Evolutionary conservation across 2,797 vertebrate species (phyloP).

Genomic region (Dendrocincla tyrannina): DNA sequence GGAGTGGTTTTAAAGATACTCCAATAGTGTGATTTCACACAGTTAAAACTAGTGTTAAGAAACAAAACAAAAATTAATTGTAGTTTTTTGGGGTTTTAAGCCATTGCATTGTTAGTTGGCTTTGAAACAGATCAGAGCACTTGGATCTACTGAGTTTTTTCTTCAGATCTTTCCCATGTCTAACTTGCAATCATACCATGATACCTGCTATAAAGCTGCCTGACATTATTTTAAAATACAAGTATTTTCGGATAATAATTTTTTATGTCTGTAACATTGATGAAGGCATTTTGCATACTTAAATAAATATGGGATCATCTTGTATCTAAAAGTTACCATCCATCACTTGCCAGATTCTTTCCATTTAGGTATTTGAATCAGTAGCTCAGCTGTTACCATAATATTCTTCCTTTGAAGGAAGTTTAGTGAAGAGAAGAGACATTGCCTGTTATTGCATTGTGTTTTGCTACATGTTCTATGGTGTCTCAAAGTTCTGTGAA

Average conservation of each 20-base stretch:
- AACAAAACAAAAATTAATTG: neutral
- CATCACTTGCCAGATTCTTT: neutral
- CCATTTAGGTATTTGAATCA: constrained; percentile 12
- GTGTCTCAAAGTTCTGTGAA: constrained; percentile 48
- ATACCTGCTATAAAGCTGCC: neutral
- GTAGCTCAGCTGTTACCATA: constrained; percentile 2
- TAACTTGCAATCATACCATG: neutral
- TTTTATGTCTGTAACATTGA: neutral
- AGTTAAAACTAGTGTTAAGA: neutral
- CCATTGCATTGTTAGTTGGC: neutral
- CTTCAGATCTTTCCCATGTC: neutral
- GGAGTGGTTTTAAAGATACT: neutral
- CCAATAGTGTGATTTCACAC: neutral
- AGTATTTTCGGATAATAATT: neutral
- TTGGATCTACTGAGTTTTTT: neutral
- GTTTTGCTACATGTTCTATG: neutral
- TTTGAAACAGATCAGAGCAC: neutral
- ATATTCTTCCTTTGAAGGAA: constrained; percentile 1
- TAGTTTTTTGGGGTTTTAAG: neutral
- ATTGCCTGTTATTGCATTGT: neutral
- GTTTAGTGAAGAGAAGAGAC: constrained; percentile 3
- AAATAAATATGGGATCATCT: neutral
- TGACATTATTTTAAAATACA: neutral
- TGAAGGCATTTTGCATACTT: neutral
- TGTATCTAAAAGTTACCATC: constrained; percentile 1